Conservation (phyloP, 2,113 vertebrate species). For the Drymodes brunneopygia region DNA sequence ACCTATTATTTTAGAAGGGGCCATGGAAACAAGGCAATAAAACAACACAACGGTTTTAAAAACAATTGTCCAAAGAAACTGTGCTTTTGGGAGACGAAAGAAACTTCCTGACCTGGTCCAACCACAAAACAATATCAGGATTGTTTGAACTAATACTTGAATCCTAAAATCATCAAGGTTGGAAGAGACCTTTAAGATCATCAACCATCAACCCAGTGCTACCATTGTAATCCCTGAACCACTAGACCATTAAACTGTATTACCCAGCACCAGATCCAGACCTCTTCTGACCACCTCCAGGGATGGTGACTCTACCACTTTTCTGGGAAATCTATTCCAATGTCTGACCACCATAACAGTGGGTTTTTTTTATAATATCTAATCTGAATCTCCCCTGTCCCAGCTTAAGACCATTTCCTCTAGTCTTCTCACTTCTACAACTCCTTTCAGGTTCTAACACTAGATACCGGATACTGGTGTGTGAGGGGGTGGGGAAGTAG, state of each 20-base stretch:
- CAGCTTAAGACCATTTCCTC: background rate
- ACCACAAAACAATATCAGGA: background rate
- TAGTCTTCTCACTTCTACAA: background rate
- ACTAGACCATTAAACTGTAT: background rate
- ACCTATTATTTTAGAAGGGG: background rate
- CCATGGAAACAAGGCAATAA: background rate
- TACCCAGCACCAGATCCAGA: background rate
- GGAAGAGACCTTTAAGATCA: background rate
- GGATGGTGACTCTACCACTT: background rate
- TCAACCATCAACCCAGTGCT: background rate
- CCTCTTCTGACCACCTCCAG: rapidly evolving
- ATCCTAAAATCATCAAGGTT: background rate
- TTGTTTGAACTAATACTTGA: background rate
- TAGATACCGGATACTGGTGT: background rate
- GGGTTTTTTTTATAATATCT: background rate
- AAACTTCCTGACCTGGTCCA: background rate
- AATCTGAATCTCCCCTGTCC: background rate
- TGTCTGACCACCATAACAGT: background rate
- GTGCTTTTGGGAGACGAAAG: background rate
- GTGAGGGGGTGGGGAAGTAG: background rate
- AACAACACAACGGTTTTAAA: background rate
- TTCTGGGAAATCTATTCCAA: background rate
- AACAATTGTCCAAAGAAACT: background rate
- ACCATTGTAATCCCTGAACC: background rate
- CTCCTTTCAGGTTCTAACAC: background rate